Conservation (phyloP, 2,888 invertebrate species). For the Dynastes grantii region DNA sequence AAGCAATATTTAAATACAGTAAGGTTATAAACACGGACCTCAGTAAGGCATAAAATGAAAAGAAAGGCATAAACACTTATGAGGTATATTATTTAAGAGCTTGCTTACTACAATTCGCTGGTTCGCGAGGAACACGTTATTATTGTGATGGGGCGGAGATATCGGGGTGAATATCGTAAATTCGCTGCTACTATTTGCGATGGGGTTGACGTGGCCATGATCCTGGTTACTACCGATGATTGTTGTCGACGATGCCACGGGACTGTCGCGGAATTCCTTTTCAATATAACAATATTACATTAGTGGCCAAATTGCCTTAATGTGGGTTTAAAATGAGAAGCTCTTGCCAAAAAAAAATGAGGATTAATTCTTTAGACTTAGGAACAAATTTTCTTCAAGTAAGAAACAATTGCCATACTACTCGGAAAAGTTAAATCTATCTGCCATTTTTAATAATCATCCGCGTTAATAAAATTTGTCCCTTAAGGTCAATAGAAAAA, state of each 20-base stretch:
- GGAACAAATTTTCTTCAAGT: no score
- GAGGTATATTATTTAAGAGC: slow-evolving; percentile 10
- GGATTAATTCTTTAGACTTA: no score
- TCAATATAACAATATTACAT: slow-evolving; percentile 57
- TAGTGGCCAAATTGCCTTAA: slow-evolving; percentile 7
- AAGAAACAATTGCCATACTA: no score
- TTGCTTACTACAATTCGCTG: slow-evolving; percentile 65
- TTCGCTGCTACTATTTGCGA: slow-evolving; percentile 65
- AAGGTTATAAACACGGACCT: slow-evolving; percentile 10
- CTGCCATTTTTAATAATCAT: no score
- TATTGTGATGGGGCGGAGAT: slow-evolving; percentile 68
- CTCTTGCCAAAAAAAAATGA: neutral
- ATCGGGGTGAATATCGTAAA: slow-evolving; percentile 70
- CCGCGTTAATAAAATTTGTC: no score
- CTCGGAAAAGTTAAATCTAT: no score
- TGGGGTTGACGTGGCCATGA: slow-evolving; percentile 69
- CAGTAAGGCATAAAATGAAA: slow-evolving; percentile 17
- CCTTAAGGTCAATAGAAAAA: no score
- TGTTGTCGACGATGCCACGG: slow-evolving; percentile 62
- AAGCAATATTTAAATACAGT: neutral
- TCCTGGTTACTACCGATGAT: slow-evolving; percentile 64
- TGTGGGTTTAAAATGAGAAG: slow-evolving; percentile 1
- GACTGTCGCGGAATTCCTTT: slow-evolving; percentile 69
- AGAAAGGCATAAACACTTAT: slow-evolving; percentile 15
- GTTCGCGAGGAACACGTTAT: slow-evolving; percentile 69